phyloP scores from a whole-genome alignment of 2,888 invertebrate genomes.

The Digitonthophagus gazella region DNA sequence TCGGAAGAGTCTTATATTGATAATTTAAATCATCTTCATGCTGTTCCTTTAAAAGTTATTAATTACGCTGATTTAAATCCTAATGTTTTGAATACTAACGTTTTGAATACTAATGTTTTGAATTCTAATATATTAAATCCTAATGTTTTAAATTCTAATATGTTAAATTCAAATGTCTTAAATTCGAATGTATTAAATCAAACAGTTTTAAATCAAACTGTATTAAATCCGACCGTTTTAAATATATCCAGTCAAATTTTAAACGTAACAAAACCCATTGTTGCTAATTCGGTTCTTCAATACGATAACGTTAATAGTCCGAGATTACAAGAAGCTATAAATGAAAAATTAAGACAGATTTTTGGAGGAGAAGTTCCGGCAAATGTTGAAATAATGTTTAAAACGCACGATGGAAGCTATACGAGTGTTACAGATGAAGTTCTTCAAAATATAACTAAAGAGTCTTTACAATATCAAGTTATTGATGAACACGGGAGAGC shows the following conservation, averaged over 20 bases:
- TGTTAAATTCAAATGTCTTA: neutral
- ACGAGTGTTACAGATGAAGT: constrained; percentile 65
- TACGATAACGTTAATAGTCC: constrained; percentile 27
- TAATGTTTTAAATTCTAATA: constrained; percentile 17
- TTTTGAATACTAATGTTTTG: constrained; percentile 15
- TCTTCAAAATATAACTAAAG: constrained; percentile 48
- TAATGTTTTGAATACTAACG: constrained; percentile 31
- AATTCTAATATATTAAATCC: constrained; percentile 23
- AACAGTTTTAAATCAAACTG: constrained; percentile 35
- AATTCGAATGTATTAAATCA: neutral
- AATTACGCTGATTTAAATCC: constrained; percentile 37
- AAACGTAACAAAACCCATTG: constrained; percentile 28
- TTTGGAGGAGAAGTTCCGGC: constrained; percentile 47
- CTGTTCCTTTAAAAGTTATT: constrained; percentile 37
- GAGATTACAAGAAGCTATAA: constrained; percentile 30
- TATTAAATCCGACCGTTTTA: constrained; percentile 33
- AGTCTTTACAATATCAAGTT: constrained; percentile 46
- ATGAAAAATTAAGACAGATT: constrained; percentile 45
- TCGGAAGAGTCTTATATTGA: constrained; percentile 37
- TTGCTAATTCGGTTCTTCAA: constrained; percentile 29
- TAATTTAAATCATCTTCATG: constrained; percentile 35
- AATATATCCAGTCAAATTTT: constrained; percentile 31
- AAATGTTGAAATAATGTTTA: constrained; percentile 60
- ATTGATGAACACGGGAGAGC: constrained; percentile 47
- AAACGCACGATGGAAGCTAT: constrained; percentile 64